phyloP scores from a whole-genome alignment of 2,113 vertebrate genomes.

The Clarias macrocephalus region DNA sequence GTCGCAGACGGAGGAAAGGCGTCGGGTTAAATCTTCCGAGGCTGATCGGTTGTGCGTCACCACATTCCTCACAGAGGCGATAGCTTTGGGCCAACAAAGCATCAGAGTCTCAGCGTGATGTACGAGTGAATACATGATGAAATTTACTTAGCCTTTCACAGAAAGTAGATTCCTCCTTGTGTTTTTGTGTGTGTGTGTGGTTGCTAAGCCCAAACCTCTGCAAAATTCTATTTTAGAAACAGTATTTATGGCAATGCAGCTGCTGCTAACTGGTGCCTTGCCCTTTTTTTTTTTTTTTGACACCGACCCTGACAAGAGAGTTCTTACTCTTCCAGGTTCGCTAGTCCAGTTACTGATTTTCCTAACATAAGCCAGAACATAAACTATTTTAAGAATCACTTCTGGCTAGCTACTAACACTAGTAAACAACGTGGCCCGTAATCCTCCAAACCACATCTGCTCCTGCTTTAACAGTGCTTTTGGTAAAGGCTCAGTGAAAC shows the following conservation, averaged over 20 bases:
- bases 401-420: not conserved
- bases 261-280: slow-evolving; percentile 13
- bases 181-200: not conserved
- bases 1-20: not conserved
- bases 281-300: not conserved
- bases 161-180: not conserved
- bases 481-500: not conserved
- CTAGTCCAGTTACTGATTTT: not conserved
- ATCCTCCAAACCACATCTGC: not conserved
- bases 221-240: slow-evolving; percentile 18
- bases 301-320: not conserved
- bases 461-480: slow-evolving; percentile 1
- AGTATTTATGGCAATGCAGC: slow-evolving; percentile 20
- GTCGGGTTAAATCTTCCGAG: not conserved
- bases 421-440: not conserved
- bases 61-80: not conserved
- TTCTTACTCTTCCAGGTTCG: not conserved
- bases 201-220: slow-evolving; percentile 23
- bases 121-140: not conserved
- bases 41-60: not conserved
- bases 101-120: not conserved
- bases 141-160: not conserved
- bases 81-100: not conserved
- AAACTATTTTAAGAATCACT: not conserved
- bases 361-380: not conserved